Evolutionary conservation across 2,888 invertebrate species (phyloP).

Genomic region (Sphaerophoria rueppellii): DNA sequence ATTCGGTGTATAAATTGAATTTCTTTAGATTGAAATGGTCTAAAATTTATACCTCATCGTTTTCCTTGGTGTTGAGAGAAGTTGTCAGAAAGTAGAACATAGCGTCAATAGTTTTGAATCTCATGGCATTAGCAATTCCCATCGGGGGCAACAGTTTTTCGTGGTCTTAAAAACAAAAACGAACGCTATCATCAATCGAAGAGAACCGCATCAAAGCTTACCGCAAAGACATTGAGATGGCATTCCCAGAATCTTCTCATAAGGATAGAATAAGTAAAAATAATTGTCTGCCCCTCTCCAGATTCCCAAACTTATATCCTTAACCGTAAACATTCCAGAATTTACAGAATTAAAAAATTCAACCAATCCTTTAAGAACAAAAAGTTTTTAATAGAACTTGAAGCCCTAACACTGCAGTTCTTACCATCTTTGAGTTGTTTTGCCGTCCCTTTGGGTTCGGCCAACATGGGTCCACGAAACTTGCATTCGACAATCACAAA

Average conservation of each 20-base stretch:
- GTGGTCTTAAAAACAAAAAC: slow-evolving; percentile 15
- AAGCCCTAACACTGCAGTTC: background rate
- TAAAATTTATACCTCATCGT: slow-evolving; percentile 55
- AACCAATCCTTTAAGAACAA: slow-evolving; percentile 77
- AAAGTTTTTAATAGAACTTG: background rate
- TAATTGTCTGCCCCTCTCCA: slow-evolving; percentile 83
- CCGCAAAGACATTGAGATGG: slow-evolving; percentile 75
- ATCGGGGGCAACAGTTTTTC: slow-evolving; percentile 47
- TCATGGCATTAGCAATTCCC: slow-evolving; percentile 68
- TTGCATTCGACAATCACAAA: slow-evolving; percentile 16
- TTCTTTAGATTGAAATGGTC: background rate
- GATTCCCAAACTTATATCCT: slow-evolving; percentile 84
- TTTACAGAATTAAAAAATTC: slow-evolving; percentile 79
- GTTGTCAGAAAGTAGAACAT: slow-evolving; percentile 71
- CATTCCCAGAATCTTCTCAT: slow-evolving; percentile 77
- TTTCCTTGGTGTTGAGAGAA: slow-evolving; percentile 72
- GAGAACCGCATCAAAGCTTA: slow-evolving; percentile 72
- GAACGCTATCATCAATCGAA: background rate
- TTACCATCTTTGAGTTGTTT: slow-evolving; percentile 36
- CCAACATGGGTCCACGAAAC: slow-evolving; percentile 36
- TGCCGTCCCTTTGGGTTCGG: slow-evolving; percentile 12
- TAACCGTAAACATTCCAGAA: slow-evolving; percentile 84
- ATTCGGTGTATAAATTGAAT: background rate
- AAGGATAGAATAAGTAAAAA: slow-evolving; percentile 85
- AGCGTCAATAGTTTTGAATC: slow-evolving; percentile 68